A percentile compares a stretch with the other conserved stretches of the same genome.
phyloP scores from a whole-genome alignment of 2,888 invertebrate genomes.

The Cataglyphis albicans region DNA sequence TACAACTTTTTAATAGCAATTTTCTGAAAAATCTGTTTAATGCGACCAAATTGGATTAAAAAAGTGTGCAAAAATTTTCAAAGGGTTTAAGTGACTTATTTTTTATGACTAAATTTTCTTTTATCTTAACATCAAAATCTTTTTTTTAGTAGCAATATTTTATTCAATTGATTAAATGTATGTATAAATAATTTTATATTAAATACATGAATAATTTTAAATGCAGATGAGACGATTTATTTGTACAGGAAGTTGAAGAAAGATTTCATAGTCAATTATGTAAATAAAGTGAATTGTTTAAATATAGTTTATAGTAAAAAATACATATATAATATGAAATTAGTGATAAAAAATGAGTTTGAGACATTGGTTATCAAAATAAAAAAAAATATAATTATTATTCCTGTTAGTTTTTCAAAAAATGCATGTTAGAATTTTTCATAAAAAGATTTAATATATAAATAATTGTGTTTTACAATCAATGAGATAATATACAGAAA shows the following conservation, averaged over 20 bases:
- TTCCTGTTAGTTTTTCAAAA: constrained; percentile 18
- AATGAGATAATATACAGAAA: background rate
- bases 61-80: constrained; percentile 14
- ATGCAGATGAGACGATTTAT: constrained; percentile 58
- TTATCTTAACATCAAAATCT: background rate
- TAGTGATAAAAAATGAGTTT: constrained; percentile 19
- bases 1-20: constrained; percentile 66
- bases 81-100: constrained; percentile 15
- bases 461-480: constrained; percentile 16
- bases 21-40: constrained; percentile 58
- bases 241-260: constrained; percentile 64
- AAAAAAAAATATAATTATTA: constrained; percentile 14
- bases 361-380: constrained; percentile 28
- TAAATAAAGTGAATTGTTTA: constrained; percentile 77
- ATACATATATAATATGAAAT: constrained; percentile 14
- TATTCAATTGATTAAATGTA: background rate
- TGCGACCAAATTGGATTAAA: constrained; percentile 41
- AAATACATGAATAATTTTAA: constrained; percentile 13
- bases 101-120: constrained; percentile 59
- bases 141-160: constrained; percentile 7
- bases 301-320: constrained; percentile 59
- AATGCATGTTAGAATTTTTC: constrained; percentile 29
- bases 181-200: constrained; percentile 15
- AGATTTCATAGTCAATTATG: constrained; percentile 81
- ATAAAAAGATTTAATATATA: background rate